Conservation (phyloP, 2,797 vertebrate species). For the Coluber constrictor region DNA sequence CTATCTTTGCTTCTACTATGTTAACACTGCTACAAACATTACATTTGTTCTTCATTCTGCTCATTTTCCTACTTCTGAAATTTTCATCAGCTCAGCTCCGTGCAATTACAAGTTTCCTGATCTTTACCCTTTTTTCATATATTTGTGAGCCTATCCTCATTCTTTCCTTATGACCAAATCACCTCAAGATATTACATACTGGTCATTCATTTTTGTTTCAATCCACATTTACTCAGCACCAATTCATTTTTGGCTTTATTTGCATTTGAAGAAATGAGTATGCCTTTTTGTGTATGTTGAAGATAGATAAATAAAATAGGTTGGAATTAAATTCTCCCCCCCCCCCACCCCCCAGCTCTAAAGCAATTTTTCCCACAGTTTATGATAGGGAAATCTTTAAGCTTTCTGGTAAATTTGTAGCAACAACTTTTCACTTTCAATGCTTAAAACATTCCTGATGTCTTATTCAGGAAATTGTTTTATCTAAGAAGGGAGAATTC, state of each 20-base stretch:
- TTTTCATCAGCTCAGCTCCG: not conserved
- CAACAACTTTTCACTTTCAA: slow-evolving; percentile 57
- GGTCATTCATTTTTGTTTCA: not conserved
- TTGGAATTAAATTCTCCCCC: slow-evolving; percentile 14
- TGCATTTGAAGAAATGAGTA: not conserved
- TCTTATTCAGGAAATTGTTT: slow-evolving; percentile 60
- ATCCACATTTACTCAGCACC: not conserved
- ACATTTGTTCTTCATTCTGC: not conserved
- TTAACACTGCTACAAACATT: not conserved
- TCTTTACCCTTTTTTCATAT: not conserved
- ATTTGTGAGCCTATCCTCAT: not conserved
- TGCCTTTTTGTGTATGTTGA: slow-evolving; percentile 16
- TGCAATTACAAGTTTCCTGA: not conserved
- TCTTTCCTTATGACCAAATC: not conserved
- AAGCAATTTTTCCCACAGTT: slow-evolving; percentile 62
- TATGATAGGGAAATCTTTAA: slow-evolving; percentile 53
- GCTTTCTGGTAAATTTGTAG: slow-evolving; percentile 39
- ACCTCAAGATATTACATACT: not conserved
- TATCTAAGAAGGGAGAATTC: slow-evolving; percentile 61
- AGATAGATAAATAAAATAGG: slow-evolving; percentile 42
- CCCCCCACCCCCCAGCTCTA: not conserved
- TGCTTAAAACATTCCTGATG: slow-evolving; percentile 53
- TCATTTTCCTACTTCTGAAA: not conserved
- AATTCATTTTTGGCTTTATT: not conserved
- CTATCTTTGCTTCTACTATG: not conserved